Base-by-base conservation (phyloP, 2,113 vertebrate species). In the Nymphicus hollandicus region DNA sequence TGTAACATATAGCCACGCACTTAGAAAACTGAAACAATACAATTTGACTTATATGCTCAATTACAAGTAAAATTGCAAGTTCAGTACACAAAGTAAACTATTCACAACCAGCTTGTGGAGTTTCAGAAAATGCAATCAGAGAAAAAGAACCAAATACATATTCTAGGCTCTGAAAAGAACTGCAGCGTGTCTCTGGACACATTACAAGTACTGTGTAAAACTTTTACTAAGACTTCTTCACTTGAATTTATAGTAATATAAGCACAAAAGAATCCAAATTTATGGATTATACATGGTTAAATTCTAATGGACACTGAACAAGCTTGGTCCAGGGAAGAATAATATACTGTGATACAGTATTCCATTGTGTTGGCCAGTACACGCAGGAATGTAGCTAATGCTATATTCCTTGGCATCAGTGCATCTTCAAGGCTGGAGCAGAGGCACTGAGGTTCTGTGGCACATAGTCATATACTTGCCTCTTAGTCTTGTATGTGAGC, bases 241-340 rank as follows among this genome's bases (percentile, higher is more conserved):
- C 24, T 46, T 77, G 10, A 39, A 11, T 58, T 72, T 88, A 16
- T 53, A 49, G 11, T 37, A 46, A 69, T 23, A 37, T 35, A 74
- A 64, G 1, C 8, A 58, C 37, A 18, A 76, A 74, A 50, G 10
- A 33, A 52, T 55, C 3, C 7, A 72, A 17, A 68, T 50, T 28
- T 9, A 3, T 69, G 47, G 2, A 19, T 82, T 37, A 11, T 61
- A 24, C 3, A 33, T 5, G 4, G 14, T 53, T 73, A 78, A 90
- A 61, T 39, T 90, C 5, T 35, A 68, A 43, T 10, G 9, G 11
- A 31, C 0, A 0, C 5, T 39, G 49, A 81, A 20, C 13, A 69
- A 86, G 16, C 11, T 81, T 78, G 16, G 85, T 93, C 33, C 25
- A 52, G 33, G 14, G 13, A 52, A 88, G 77, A 56, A 44, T 4